These are phyloP conservation scores for Idris sp. DNA, from an alignment of 1,140 invertebrate genomes.

Conservation along the genomic window DNA sequence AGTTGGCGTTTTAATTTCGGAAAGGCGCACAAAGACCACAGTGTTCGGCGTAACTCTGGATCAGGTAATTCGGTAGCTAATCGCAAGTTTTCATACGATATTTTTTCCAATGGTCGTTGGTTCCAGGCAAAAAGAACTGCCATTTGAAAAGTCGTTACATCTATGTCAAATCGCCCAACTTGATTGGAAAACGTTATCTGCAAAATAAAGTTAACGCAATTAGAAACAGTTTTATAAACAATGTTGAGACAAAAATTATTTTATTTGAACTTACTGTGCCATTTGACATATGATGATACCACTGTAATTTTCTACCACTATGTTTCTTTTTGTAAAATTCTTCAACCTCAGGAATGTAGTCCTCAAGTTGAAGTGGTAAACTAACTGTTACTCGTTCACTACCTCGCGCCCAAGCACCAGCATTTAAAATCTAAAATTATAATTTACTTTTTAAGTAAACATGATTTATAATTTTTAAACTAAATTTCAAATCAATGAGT, in stretches of 20 bases:
- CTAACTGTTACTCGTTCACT: constrained; percentile 96
- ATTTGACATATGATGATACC: constrained; percentile 99
- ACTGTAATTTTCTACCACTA: constrained; percentile 98
- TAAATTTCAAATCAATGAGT: no score
- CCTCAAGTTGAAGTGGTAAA: constrained; percentile 97
- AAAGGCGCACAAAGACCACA: constrained; percentile 98
- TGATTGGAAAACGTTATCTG: constrained; percentile 96
- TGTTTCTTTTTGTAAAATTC: constrained; percentile 98
- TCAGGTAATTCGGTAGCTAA: constrained; percentile 98
- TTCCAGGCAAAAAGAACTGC: constrained; percentile 99
- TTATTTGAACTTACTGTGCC: constrained; percentile 83
- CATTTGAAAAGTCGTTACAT: constrained; percentile 99
- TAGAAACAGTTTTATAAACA: no score
- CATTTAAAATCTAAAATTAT: constrained; percentile 91
- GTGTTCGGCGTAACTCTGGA: constrained; percentile 94
- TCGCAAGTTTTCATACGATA: constrained; percentile 96
- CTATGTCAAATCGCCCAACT: constrained; percentile 96
- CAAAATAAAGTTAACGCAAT: constrained; percentile 31
- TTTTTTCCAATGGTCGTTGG: constrained; percentile 92
- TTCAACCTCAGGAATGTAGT: constrained; percentile 98
- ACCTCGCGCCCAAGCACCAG: constrained; percentile 97
- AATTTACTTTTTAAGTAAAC: no score
- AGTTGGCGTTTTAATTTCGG: constrained; percentile 97
- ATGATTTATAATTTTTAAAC: no score
- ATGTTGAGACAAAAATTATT: no score